A percentile compares a stretch with the other conserved stretches of the same genome.
Evolutionary conservation across 1,140 invertebrate species (phyloP).

Genomic region (Camponotus pennsylvanicus): DNA sequence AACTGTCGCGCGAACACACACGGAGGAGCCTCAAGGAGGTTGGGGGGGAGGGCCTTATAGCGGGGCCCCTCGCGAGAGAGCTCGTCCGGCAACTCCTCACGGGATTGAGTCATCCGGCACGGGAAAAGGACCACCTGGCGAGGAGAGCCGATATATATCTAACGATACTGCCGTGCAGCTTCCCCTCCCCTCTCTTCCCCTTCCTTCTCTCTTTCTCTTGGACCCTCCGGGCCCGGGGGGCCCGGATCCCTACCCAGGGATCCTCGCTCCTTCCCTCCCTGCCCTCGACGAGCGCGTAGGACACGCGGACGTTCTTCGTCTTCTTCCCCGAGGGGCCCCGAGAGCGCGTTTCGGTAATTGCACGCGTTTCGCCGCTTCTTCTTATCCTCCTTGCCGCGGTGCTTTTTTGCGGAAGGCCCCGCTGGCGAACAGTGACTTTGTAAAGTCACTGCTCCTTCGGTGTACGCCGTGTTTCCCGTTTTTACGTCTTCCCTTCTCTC

Average conservation of each 20-base stretch:
- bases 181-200: slow-evolving; percentile 49
- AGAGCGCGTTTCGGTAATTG: slow-evolving; percentile 58
- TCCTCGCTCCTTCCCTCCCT: background rate
- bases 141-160: slow-evolving; percentile 80
- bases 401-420: slow-evolving; percentile 52
- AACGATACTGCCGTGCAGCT: slow-evolving; percentile 75
- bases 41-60: slow-evolving; percentile 26
- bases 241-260: background rate
- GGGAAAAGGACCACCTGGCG: slow-evolving; percentile 83
- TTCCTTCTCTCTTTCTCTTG: slow-evolving; percentile 26
- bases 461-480: slow-evolving; percentile 18
- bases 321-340: slow-evolving; percentile 23
- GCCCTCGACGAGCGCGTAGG: slow-evolving; percentile 24
- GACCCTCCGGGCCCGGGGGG: background rate
- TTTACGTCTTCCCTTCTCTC: background rate
- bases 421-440: slow-evolving; percentile 35
- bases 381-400: slow-evolving; percentile 46
- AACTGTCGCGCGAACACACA: slow-evolving; percentile 24
- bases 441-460: slow-evolving; percentile 36
- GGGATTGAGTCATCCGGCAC: slow-evolving; percentile 84
- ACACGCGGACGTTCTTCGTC: slow-evolving; percentile 42
- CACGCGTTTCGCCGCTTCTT: slow-evolving; percentile 63
- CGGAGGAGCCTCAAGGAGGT: slow-evolving; percentile 9
- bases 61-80: slow-evolving; percentile 62
- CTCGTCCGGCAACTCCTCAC: slow-evolving; percentile 81